Percentiles rank a stretch among this genome's conserved stretches.
phyloP scores from a whole-genome alignment of 1,140 invertebrate species.

The Drosophila subpulchrella region DNA sequence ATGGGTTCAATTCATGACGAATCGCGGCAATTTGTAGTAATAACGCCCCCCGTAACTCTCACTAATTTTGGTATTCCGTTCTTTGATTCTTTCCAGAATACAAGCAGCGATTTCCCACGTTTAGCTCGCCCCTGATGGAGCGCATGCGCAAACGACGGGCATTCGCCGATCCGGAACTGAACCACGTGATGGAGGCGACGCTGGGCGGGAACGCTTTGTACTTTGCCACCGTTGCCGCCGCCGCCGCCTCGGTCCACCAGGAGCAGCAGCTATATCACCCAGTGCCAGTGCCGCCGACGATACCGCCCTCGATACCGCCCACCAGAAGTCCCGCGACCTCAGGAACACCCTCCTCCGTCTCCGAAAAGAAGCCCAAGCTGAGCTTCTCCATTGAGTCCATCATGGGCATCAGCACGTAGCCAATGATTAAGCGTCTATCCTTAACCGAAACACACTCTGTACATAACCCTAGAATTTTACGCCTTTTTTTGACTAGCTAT shows the following conservation, averaged over 20 bases:
- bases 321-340: background rate
- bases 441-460: slow-evolving; percentile 11
- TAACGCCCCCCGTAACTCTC: slow-evolving; percentile 6
- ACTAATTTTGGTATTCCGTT: slow-evolving; percentile 10
- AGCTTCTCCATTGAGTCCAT: slow-evolving; percentile 87
- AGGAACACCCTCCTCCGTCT: slow-evolving; percentile 5
- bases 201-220: slow-evolving; percentile 71
- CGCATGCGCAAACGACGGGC: slow-evolving; percentile 86
- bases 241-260: slow-evolving; percentile 29
- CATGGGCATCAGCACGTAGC: slow-evolving; percentile 85
- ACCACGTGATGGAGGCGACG: slow-evolving; percentile 80
- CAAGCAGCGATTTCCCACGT: slow-evolving; percentile 79
- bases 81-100: slow-evolving; percentile 56
- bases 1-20: slow-evolving; percentile 15
- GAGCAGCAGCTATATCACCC: slow-evolving; percentile 35
- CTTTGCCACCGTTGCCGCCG: slow-evolving; percentile 49
- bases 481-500: slow-evolving; percentile 44
- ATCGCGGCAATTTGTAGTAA: slow-evolving; percentile 43
- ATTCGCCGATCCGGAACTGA: slow-evolving; percentile 86
- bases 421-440: too few relatives aligned
- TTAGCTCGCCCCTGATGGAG: slow-evolving; percentile 84
- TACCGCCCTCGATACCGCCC: slow-evolving; percentile 47
- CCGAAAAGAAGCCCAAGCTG: slow-evolving; percentile 84
- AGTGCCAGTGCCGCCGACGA: slow-evolving; percentile 28
- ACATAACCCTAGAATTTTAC: slow-evolving; percentile 18